Percentiles rank a stretch among this genome's conserved stretches.
Conservation (phyloP, 2,797 vertebrate genomes). For the Microtus agrestis region DNA sequence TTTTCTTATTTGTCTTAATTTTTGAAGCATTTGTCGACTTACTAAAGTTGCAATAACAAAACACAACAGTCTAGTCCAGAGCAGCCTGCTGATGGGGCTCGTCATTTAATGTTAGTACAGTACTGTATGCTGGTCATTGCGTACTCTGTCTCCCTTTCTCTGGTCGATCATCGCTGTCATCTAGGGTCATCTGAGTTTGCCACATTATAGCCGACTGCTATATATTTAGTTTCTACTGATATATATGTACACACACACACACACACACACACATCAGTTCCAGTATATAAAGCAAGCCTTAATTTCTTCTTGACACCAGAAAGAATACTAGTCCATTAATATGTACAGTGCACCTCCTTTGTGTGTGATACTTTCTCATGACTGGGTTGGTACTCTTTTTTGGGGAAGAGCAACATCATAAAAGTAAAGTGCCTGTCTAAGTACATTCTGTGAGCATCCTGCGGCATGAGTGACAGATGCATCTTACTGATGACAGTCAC, state of each 20-base stretch:
- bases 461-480: not conserved
- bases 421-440: not conserved
- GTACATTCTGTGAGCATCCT: not conserved
- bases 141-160: not conserved
- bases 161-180: not conserved
- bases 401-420: not conserved
- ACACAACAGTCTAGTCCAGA: not conserved
- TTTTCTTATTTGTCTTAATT: constrained; percentile 4
- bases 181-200: not conserved
- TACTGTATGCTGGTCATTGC: not conserved
- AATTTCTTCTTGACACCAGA: not conserved
- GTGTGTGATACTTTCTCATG: not conserved
- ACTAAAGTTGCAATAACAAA: not conserved
- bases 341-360: not conserved
- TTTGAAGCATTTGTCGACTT: constrained; percentile 47
- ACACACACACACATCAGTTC: not conserved
- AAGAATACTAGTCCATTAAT: not conserved
- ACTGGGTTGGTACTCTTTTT: not conserved
- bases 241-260: too few species aligned
- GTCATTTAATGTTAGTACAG: not conserved
- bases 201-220: not conserved
- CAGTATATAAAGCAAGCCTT: not conserved
- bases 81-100: not conserved
- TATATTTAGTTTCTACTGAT: not conserved
- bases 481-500: not conserved